Base-by-base conservation (phyloP, 2,888 invertebrate species). In the Campoletis raptor region DNA sequence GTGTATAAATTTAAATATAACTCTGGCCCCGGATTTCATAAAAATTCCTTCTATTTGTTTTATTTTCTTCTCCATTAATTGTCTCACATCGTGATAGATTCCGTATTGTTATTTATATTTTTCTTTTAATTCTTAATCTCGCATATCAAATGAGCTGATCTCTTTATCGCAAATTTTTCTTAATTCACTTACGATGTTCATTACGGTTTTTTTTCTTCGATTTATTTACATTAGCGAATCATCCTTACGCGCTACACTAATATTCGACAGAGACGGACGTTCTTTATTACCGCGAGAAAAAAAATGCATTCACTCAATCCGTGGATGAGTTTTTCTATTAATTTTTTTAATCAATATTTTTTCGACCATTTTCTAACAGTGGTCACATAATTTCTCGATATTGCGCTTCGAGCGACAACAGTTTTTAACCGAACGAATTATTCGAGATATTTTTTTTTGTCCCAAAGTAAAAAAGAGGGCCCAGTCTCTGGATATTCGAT, bases 1-100 rank as follows among this genome's bases (percentile, higher is more conserved):
- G 91, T 91, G 90, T 92, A 92, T 93, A 91, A 91, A 91, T 93
- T 92, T 92, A 90, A 92, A 92, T 93, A 92, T 92, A 90, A 90
- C 89, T 92, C 92, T 93, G 93, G 93, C 93, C 93, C 93, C 93
- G 92, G 91, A 92, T 92, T 91, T 92, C 90, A 91, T 93, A 91
- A 91, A 79, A 92, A 92, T 90, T 85, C 79, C 81, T 81, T 72
- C 66, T 82, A 72, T 81, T 85, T 82, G 81, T 82, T 74, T 77
- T 54, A 73, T 54, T 70, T 37, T 67, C 10, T 52, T 88, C 88
- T 88, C 88, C 70, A 72, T 57, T 61, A 30, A 54, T 77, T 48
- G 48, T 82, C 52, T 67, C 12, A 73, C 86, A 30, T 30, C 15
- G 61, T 66, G 57, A 83, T 74, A 85, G 83, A 83, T 81, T 81